phyloP scores from a whole-genome alignment of 2,888 invertebrate genomes.

The Latrodectus elegans region DNA sequence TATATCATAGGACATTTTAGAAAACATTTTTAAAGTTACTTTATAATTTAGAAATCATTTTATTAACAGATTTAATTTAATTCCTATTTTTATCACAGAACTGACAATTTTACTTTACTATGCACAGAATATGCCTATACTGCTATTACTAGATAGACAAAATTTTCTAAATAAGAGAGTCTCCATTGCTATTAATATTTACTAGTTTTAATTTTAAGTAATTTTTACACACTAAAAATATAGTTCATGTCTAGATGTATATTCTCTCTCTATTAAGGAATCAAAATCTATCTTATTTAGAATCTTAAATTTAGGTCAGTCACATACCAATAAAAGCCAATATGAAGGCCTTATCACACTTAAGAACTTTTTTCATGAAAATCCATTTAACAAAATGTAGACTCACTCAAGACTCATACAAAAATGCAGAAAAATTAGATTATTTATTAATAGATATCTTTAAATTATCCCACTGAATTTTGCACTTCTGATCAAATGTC shows the following conservation, averaged over 20 bases:
- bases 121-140: constrained; percentile 21
- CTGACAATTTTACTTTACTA: constrained; percentile 31
- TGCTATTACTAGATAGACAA: constrained; percentile 28
- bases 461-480: no score
- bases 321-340: not conserved
- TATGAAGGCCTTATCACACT: not conserved
- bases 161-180: constrained; percentile 18
- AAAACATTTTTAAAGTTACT: no score
- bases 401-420: no score
- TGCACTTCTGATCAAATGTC: no score
- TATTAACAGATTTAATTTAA: not conserved
- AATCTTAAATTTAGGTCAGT: not conserved
- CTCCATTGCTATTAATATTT: constrained; percentile 26
- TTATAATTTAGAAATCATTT: no score
- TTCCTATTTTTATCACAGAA: constrained; percentile 51
- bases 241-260: not conserved
- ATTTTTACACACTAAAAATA: constrained; percentile 8
- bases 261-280: not conserved
- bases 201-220: constrained; percentile 10
- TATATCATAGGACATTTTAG: no score
- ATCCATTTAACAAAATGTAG: no score
- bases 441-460: no score
- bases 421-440: no score
- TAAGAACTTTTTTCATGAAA: not conserved
- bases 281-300: not conserved